Conservation (phyloP, 2,113 vertebrate genomes). For the Nycticryphes semicollaris region DNA sequence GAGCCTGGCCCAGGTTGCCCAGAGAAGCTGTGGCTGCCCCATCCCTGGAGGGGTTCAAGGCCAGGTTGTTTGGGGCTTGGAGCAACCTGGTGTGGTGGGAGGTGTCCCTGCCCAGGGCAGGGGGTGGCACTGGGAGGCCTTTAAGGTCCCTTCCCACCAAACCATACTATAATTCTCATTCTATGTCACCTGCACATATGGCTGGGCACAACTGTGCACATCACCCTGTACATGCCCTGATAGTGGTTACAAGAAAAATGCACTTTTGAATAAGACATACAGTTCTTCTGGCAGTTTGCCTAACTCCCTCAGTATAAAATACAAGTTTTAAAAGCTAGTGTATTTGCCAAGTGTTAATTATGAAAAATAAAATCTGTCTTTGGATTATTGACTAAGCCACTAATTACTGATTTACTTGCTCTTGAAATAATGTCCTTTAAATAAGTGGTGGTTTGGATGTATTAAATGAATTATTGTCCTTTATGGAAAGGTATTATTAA, state of each 20-base stretch:
- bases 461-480: constrained; percentile 11
- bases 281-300: background rate
- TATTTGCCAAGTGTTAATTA: constrained; percentile 42
- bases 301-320: background rate
- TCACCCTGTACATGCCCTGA: fast-evolving
- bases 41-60: background rate
- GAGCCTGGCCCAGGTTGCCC: background rate
- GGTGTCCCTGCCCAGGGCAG: background rate
- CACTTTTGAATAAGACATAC: background rate
- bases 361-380: constrained; percentile 34
- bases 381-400: constrained; percentile 35
- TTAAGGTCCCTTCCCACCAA: background rate
- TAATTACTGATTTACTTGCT: constrained; percentile 25
- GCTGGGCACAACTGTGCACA: background rate
- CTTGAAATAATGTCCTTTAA: constrained; percentile 36
- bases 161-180: background rate
- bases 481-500: background rate
- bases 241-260: fast-evolving
- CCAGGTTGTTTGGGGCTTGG: background rate
- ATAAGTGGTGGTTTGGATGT: background rate
- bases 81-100: background rate
- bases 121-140: fast-evolving
- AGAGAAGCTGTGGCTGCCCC: background rate
- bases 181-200: background rate
- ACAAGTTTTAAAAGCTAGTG: background rate